Conservation (phyloP, 1,140 invertebrate species). For the Latrodectus geometricus region DNA sequence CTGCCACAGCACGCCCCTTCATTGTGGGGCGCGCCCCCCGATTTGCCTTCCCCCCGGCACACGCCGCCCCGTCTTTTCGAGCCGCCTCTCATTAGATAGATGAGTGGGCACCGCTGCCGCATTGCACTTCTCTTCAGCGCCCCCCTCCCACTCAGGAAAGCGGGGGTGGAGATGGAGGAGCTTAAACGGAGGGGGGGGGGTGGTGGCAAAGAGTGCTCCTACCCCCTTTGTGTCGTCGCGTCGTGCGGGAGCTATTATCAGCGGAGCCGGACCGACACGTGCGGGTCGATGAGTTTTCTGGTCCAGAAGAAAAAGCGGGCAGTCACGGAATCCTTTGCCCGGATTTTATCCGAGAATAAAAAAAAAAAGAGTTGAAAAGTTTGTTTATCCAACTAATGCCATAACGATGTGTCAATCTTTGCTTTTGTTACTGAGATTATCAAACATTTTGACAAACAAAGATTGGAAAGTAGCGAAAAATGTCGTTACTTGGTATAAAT, state of each 20-base stretch:
- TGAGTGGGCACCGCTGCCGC: constrained; percentile 43
- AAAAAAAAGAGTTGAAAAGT: too few species aligned
- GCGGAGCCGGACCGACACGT: not conserved
- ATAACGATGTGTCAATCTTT: too few species aligned
- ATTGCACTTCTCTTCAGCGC: not conserved
- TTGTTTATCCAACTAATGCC: too few species aligned
- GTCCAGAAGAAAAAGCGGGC: too few species aligned
- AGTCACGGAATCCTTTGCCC: too few species aligned
- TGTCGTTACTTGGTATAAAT: too few species aligned
- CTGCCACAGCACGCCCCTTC: not conserved
- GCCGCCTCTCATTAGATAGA: constrained; percentile 47
- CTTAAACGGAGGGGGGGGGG: not conserved
- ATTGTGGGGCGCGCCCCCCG: constrained; percentile 19
- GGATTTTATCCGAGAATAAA: too few species aligned
- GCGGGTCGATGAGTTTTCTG: not conserved
- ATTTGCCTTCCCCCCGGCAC: not conserved
- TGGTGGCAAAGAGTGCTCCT: constrained; percentile 16
- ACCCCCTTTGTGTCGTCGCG: not conserved
- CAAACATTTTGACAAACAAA: too few species aligned
- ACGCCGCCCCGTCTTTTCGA: constrained; percentile 28
- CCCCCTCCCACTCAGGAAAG: not conserved
- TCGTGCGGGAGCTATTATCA: constrained; percentile 13
- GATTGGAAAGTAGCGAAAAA: too few species aligned
- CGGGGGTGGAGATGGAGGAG: not conserved
- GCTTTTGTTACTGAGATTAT: too few species aligned